A percentile compares a stretch with the other conserved stretches of the same genome.
phyloP scores from a whole-genome alignment of 2,797 vertebrate genomes.

The Bradypodion ventrale region DNA sequence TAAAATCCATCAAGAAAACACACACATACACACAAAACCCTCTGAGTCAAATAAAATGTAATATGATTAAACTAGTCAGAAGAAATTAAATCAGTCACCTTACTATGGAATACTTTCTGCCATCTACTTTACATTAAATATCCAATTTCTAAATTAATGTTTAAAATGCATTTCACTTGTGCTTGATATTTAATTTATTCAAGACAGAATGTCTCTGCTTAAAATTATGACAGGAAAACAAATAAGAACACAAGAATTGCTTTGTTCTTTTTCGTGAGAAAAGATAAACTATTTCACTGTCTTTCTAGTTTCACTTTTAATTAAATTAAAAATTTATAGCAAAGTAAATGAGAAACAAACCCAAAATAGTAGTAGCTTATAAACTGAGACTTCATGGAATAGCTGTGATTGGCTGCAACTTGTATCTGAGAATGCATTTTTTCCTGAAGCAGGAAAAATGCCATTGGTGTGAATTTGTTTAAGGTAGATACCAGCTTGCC shows the following conservation, averaged over 20 bases:
- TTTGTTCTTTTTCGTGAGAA: constrained; percentile 61
- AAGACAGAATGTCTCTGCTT: constrained; percentile 47
- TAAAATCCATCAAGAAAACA: constrained; percentile 20
- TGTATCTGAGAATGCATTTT: too few species aligned
- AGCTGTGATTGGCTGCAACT: constrained; percentile 33
- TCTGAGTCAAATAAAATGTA: constrained; percentile 45
- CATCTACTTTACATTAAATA: constrained; percentile 48
- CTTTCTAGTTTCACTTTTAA: constrained; percentile 61
- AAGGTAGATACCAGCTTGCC: too few species aligned
- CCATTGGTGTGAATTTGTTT: too few species aligned
- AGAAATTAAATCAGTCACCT: constrained; percentile 61
- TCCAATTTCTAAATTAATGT: constrained; percentile 69
- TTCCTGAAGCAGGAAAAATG: too few species aligned
- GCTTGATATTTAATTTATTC: constrained; percentile 71
- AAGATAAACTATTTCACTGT: constrained; percentile 60
- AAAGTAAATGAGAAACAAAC: constrained; percentile 41
- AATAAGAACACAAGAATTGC: constrained; percentile 41
- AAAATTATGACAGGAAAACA: constrained; percentile 48
- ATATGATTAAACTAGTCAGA: constrained; percentile 60
- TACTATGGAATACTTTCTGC: constrained; percentile 47
- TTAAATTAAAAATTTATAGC: constrained; percentile 60
- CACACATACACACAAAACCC: constrained; percentile 1
- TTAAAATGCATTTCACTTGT: constrained; percentile 68
- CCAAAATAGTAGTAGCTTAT: constrained; percentile 41
- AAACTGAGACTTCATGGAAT: constrained; percentile 16